Evolutionary conservation across 2,888 invertebrate species (phyloP), one percentile per base, ranked within the genome.

Genomic region (Spilosoma lubricipeda): DNA sequence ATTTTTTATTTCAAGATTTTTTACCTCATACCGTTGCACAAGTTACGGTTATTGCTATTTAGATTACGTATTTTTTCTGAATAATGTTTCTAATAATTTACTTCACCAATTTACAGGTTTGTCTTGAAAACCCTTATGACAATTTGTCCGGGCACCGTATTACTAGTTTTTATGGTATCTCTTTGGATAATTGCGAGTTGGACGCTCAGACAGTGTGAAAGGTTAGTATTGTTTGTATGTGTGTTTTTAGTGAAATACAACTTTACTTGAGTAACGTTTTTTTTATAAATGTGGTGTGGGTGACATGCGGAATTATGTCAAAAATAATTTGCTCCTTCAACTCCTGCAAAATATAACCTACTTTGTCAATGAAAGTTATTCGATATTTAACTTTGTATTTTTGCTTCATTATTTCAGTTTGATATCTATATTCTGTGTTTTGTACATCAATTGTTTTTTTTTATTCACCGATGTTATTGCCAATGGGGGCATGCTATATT

Each of bases 111-210:
- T 91, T 85, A 39, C 97, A 96, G 97, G 93, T 98, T 98, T 96
- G 99, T 99, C 90, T 97, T 99, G 91, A 99, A 99, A 96, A 99
- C 99, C 80, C 97, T 99, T 88, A 99, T 99, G 99, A 99, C 99
- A 92, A 99, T 99, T 94, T 99, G 99, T 95, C 99, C 99, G 73
- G 99, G 97, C 94, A 99, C 97, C 81, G 99, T 99, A 87, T 97
- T 99, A 88, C 97, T 99, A 90, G 99, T 99, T 86, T 99, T 99
- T 97, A 99, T 99, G 98, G 99, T 99, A 83, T 99, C 99, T 15
- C 96, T 99, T 81, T 99, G 99, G 99, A 99, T 99, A 93, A 99
- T 99, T 89, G 99, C 99, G 84, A 99, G 99, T 90, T 99, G 99
- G 99, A 99, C 99, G 80, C 96, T 99, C 86, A 97, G 99, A 85